A percentile compares a stretch with the other conserved stretches of the same genome.
phyloP scores from a whole-genome alignment of 1,140 invertebrate species.

The Cryptotermes secundus region DNA sequence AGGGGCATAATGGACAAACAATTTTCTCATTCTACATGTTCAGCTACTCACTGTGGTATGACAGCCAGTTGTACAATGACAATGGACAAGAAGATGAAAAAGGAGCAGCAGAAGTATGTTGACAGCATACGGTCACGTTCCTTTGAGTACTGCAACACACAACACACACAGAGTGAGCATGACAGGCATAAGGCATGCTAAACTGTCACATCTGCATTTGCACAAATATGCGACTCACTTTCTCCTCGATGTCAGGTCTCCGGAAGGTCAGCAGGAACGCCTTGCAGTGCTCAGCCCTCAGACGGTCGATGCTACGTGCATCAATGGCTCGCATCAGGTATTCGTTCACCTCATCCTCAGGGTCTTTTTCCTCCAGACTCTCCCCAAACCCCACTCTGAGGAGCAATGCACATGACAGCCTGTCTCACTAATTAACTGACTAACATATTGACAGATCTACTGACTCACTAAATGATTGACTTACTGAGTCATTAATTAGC shows the following conservation, averaged over 20 bases:
- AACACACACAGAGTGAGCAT: background rate
- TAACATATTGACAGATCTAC: no score
- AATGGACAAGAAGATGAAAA: constrained; percentile 67
- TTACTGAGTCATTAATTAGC: no score
- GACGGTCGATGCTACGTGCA: constrained; percentile 86
- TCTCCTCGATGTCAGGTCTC: constrained; percentile 72
- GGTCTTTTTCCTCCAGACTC: constrained; percentile 64
- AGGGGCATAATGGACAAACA: background rate
- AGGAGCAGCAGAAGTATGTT: constrained; percentile 80
- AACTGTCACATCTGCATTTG: background rate
- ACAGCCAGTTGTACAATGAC: constrained; percentile 64
- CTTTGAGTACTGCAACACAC: constrained; percentile 63
- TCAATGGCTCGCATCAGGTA: constrained; percentile 92
- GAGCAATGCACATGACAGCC: no score
- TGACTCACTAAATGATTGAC: no score
- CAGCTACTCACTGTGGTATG: constrained; percentile 64
- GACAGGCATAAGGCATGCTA: no score
- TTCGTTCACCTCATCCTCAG: constrained; percentile 91
- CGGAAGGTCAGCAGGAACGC: constrained; percentile 80
- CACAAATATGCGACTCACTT: constrained; percentile 54
- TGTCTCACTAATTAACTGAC: no score
- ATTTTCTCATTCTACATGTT: constrained; percentile 35
- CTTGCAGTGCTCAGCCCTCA: constrained; percentile 81
- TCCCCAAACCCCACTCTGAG: constrained; percentile 65
- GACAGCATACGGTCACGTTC: constrained; percentile 81